Evolutionary conservation across 92 coral and sea anemone species (phyloP), one percentile per base, ranked within the genome.

Genomic region (Parazoanthus darwini): DNA sequence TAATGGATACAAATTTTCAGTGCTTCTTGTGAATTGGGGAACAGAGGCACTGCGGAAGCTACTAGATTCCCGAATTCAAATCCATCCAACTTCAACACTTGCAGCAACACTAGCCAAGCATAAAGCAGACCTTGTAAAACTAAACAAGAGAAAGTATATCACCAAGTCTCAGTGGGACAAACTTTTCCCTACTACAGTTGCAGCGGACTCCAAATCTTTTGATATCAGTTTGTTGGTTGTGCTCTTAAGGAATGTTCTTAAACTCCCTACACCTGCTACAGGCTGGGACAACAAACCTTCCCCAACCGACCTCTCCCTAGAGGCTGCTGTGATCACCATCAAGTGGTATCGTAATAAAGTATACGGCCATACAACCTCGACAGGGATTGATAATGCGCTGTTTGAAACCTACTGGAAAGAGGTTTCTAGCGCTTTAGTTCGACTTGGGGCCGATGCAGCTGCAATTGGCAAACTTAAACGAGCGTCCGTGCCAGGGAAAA

Each of bases 281-380:
- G 89, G 93, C 42, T 90, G 92, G 94, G 91, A 90, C 36, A 78
- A 20, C 14, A 54, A 81, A 70, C 94, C 94, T 3, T 38, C 35
- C 43, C 59, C 82, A 26, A 75, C 67, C 8, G 94, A 92, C 68
- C 18, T 38, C 63, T 81, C 94, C 68, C 33, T 56, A 25, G 93
- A 78, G 74, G 94, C 91, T 20, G 93, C 88, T 44, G 50, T 92
- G 37, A 81, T 74, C 8, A 85, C 93, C 11, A 85, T 92, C 37
- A 92, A 87, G 80, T 82, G 78, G 73, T 88, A 77, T 88, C 91
- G 94, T 51, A 92, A 92, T 66, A 67, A 71, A 5, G 20, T 22
- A 8, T 79, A 48, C 74, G 91, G 86, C 37, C 93, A 92, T 35
- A 85, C 81, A n/a, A 67, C 50, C 0, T 68, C 66, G 2, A 48